phyloP scores from a whole-genome alignment of 2,113 vertebrate species.

The Lipophrys pholis region DNA sequence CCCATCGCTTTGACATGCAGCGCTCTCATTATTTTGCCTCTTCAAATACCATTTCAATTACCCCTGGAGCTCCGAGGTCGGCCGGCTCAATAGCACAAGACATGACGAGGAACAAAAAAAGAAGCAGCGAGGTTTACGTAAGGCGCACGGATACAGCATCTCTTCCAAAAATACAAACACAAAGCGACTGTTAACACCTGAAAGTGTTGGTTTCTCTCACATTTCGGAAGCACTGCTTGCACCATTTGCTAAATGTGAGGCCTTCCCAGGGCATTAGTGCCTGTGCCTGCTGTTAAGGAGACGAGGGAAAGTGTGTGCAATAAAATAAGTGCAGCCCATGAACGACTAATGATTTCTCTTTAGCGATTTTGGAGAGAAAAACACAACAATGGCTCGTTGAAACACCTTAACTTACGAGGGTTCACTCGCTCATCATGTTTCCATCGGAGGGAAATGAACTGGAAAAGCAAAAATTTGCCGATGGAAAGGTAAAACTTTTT shows the following conservation, averaged over 20 bases:
- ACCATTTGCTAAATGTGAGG: conserved; percentile 44
- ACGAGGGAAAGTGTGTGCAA: conserved; percentile 48
- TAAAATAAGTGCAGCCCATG: conserved; percentile 45
- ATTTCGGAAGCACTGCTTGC: conserved; percentile 35
- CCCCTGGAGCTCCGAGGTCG: neutral
- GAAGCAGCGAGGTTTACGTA: conserved; percentile 3
- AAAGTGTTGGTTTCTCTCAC: conserved; percentile 55
- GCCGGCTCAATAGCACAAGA: conserved; percentile 4
- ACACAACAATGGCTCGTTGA: conserved; percentile 2
- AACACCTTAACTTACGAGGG: neutral
- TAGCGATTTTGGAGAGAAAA: conserved; percentile 2
- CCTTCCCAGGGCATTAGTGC: conserved; percentile 58
- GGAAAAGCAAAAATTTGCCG: neutral
- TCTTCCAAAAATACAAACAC: conserved; percentile 21
- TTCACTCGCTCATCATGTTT: neutral
- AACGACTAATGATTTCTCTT: conserved; percentile 40
- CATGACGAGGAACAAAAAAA: neutral
- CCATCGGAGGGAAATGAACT: neutral
- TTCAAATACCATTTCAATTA: conserved; percentile 60
- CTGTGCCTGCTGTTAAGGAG: conserved; percentile 59
- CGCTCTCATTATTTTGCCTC: conserved; percentile 62
- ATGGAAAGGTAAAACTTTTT: no score
- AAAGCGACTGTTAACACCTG: conserved; percentile 50
- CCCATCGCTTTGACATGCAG: conserved; percentile 48
- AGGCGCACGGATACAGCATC: neutral